A percentile compares a stretch with the other conserved stretches of the same genome.
Evolutionary conservation across 2,888 invertebrate genomes (phyloP).

Genomic region (Pristionchus maxplancki): DNA sequence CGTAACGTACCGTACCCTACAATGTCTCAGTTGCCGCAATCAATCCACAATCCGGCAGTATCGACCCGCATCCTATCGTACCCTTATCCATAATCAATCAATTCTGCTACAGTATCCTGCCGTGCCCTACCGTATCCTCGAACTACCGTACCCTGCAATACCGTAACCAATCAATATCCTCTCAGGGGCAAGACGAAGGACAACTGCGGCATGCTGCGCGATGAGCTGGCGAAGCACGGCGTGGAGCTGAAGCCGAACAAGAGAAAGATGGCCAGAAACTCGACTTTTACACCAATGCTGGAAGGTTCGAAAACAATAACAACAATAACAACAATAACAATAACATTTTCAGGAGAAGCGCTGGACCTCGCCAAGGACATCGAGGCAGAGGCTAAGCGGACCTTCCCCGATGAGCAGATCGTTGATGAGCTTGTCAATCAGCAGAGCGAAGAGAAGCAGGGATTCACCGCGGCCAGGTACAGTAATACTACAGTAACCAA

Average conservation of each 20-base stretch:
- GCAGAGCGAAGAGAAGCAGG: no score
- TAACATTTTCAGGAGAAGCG: constrained; percentile 15
- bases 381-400: not conserved
- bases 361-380: not conserved
- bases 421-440: not conserved
- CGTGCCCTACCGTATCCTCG: no score
- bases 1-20: not conserved
- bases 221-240: not conserved
- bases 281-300: not conserved
- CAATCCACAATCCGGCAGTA: no score
- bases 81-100: no score
- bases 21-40: not conserved
- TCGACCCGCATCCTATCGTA: no score
- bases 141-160: no score
- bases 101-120: not conserved
- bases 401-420: not conserved
- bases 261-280: not conserved
- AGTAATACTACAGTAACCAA: no score
- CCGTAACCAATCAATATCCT: not conserved
- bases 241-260: not conserved
- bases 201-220: not conserved
- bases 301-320: not conserved
- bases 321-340: not conserved
- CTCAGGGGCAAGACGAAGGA: constrained; percentile 49
- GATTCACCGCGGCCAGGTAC: no score